Evolutionary conservation across 1,140 invertebrate species (phyloP).

Genomic region (Scaptomyza graminum): DNA sequence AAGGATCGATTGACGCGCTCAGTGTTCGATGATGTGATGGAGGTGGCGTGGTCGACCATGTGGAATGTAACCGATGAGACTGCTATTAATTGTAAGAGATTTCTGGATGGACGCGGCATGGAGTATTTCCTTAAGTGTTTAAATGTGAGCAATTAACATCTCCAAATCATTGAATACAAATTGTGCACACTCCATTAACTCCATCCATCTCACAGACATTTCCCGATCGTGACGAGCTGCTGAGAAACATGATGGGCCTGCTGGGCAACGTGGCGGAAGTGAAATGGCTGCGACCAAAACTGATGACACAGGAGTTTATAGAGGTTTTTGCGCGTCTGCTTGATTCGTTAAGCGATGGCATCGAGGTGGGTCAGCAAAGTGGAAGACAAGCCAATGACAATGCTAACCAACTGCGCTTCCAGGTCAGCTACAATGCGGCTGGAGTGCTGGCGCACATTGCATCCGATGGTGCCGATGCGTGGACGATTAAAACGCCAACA

Average conservation of each 20-base stretch:
- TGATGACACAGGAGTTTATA: conserved; percentile 94
- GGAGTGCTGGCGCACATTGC: conserved; percentile 98
- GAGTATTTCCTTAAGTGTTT: conserved; percentile 93
- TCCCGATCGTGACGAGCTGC: conserved; percentile 93
- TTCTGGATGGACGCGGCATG: conserved; percentile 94
- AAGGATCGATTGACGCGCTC: conserved; percentile 89
- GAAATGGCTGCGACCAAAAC: conserved; percentile 89
- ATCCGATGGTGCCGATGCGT: conserved; percentile 93
- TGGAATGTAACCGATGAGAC: conserved; percentile 99
- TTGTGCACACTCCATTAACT: background rate
- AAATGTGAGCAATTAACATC: conserved; percentile 85
- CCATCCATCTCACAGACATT: conserved; percentile 87
- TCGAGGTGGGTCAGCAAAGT: conserved; percentile 89
- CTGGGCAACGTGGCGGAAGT: conserved; percentile 99
- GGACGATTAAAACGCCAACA: conserved; percentile 90
- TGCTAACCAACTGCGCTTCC: conserved; percentile 71
- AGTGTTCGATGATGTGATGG: conserved; percentile 96
- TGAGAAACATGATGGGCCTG: conserved; percentile 98
- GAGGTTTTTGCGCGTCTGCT: conserved; percentile 93
- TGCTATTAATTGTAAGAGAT: conserved; percentile 94
- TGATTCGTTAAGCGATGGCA: conserved; percentile 94
- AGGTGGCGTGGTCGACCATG: conserved; percentile 99
- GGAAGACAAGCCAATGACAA: conserved; percentile 60
- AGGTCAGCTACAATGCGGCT: conserved; percentile 98
- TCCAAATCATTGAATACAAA: conserved; percentile 86